Percentiles rank a stretch among this genome's conserved stretches.
These are phyloP conservation scores for Lycocorax pyrrhopterus DNA, from an alignment of 2,113 vertebrate genomes.

Conservation along the genomic window DNA sequence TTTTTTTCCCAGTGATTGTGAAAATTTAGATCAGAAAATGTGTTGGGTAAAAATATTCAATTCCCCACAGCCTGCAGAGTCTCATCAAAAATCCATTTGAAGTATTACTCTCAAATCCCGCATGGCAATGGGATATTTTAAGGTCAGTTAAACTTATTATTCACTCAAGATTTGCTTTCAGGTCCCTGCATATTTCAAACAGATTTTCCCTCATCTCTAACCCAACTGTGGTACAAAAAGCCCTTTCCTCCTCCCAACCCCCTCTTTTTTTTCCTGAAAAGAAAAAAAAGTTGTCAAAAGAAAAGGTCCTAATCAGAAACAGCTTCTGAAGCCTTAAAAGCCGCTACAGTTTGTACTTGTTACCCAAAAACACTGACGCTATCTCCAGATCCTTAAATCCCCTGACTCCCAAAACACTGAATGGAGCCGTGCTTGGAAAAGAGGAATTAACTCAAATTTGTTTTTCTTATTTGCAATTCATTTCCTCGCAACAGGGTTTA, in stretches of 20 bases:
- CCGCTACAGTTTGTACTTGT: neutral
- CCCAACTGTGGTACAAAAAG: slow-evolving; percentile 31
- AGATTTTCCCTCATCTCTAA: slow-evolving; percentile 43
- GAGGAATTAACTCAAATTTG: neutral
- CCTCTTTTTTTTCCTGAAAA: neutral
- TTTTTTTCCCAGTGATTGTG: neutral
- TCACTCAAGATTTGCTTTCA: slow-evolving; percentile 53
- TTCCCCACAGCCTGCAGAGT: slow-evolving; percentile 13
- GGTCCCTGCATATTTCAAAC: slow-evolving; percentile 57
- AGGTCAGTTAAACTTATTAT: slow-evolving; percentile 65
- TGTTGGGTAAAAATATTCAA: slow-evolving; percentile 21
- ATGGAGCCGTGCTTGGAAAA: neutral
- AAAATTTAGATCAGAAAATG: slow-evolving; percentile 4
- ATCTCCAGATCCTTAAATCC: slow-evolving; percentile 18
- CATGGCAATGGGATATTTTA: slow-evolving; percentile 48
- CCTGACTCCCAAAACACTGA: neutral
- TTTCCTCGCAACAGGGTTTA: neutral
- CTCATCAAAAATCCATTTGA: slow-evolving; percentile 43
- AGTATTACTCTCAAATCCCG: slow-evolving; percentile 52
- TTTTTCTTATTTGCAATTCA: neutral
- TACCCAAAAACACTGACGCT: neutral
- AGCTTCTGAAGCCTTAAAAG: slow-evolving; percentile 33
- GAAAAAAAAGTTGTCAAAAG: slow-evolving; percentile 48
- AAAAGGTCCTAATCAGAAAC: slow-evolving; percentile 66
- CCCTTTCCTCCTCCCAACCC: neutral